These are phyloP conservation scores for Epirrhoe alternata DNA, from an alignment of 2,888 invertebrate species.

Conservation along the genomic window DNA sequence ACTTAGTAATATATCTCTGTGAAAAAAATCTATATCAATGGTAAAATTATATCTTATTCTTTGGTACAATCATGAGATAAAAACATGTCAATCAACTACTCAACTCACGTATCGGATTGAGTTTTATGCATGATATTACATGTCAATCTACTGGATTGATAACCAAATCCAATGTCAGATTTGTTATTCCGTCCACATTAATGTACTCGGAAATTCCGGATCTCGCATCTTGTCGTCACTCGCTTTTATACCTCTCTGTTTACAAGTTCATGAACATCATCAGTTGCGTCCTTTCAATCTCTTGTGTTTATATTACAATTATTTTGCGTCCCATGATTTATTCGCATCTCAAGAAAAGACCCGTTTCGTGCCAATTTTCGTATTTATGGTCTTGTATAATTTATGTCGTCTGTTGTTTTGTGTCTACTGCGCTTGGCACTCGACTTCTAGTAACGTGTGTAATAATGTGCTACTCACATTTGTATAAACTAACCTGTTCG, in stretches of 20 bases:
- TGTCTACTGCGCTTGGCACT: conserved; percentile 47
- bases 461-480: conserved; percentile 17
- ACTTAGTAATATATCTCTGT: not conserved
- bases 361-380: conserved; percentile 54
- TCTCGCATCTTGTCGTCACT: conserved; percentile 5
- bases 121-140: conserved; percentile 1
- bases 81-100: conserved; percentile 17
- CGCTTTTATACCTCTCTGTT: conserved; percentile 26
- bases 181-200: not conserved
- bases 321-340: conserved; percentile 63
- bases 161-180: conserved; percentile 13
- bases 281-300: conserved; percentile 48
- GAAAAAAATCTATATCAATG: not conserved
- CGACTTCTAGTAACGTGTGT: conserved; percentile 26
- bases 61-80: conserved; percentile 4
- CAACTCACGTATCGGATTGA: conserved; percentile 4
- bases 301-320: conserved; percentile 61
- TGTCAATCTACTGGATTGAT: conserved; percentile 9
- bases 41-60: conserved; percentile 1
- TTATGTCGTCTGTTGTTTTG: conserved; percentile 51
- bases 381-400: conserved; percentile 52
- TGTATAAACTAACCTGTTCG: not conserved
- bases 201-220: conserved; percentile 7
- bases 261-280: conserved; percentile 33
- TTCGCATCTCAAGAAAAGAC: conserved; percentile 49